These are phyloP conservation scores for Campaea margaritaria DNA, from an alignment of 2,888 invertebrate species.

Conservation along the genomic window DNA sequence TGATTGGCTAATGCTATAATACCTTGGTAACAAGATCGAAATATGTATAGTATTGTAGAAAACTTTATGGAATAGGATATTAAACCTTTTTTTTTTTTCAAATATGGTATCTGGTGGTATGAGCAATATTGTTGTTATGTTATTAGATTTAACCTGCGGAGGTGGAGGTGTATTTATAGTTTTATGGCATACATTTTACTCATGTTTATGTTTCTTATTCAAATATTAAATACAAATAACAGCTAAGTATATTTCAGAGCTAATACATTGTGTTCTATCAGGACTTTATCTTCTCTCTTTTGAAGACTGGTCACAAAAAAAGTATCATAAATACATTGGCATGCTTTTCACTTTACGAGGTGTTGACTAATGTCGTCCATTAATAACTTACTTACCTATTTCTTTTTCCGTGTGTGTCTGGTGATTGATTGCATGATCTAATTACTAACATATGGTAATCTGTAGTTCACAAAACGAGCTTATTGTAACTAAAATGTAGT, in stretches of 20 bases:
- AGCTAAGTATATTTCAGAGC: neutral
- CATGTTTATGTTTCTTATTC: no score
- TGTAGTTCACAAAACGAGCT: no score
- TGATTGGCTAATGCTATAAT: conserved; percentile 62
- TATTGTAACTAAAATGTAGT: no score
- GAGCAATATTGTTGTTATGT: neutral
- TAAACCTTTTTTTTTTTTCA: neutral
- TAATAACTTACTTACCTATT: neutral
- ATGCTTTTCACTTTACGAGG: no score
- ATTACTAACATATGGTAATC: neutral
- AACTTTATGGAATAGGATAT: neutral
- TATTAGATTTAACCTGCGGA: conserved; percentile 5
- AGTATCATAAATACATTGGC: no score
- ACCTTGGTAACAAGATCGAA: neutral
- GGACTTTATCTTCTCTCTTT: neutral
- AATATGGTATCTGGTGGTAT: conserved; percentile 7
- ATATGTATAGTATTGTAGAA: neutral
- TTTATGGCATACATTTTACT: neutral
- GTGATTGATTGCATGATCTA: conserved; percentile 19
- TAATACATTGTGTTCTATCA: neutral
- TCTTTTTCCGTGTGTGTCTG: conserved; percentile 14
- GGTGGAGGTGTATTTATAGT: conserved; percentile 7
- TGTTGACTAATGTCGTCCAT: no score
- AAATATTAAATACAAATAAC: neutral
- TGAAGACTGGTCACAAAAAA: neutral